phyloP scores from a whole-genome alignment of 2,888 invertebrate genomes.

The Tetragnatha montana region DNA sequence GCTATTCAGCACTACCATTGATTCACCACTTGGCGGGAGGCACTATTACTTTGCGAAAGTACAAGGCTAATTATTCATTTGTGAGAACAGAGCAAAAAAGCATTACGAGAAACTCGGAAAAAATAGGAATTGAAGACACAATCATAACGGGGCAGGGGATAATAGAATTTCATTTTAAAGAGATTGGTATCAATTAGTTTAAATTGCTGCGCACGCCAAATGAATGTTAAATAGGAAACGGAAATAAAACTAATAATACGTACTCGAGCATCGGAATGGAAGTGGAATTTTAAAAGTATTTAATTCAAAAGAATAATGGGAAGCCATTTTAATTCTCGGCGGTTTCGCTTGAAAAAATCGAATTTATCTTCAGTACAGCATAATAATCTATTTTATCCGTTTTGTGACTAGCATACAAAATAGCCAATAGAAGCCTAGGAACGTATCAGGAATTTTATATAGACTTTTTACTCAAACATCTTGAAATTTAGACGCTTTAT shows the following conservation, averaged over 20 bases:
- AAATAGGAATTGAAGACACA: background rate
- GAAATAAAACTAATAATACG: background rate
- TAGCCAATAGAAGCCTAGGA: background rate
- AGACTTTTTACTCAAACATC: too few relatives aligned
- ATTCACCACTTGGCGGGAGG: conserved; percentile 19
- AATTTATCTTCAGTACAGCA: too few relatives aligned
- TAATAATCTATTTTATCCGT: too few relatives aligned
- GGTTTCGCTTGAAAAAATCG: too few relatives aligned
- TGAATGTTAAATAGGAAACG: background rate
- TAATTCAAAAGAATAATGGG: too few relatives aligned
- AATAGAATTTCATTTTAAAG: background rate
- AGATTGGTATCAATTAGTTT: background rate
- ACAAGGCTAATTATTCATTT: background rate
- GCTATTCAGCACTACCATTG: conserved; percentile 10
- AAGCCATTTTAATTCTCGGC: too few relatives aligned
- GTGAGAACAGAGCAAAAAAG: background rate
- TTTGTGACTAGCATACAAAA: background rate
- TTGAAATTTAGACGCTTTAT: too few relatives aligned
- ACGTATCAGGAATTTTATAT: too few relatives aligned
- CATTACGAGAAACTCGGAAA: background rate
- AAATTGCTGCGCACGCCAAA: background rate
- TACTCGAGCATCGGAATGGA: background rate
- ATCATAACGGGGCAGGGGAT: background rate
- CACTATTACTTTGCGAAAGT: background rate
- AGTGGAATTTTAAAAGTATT: too few relatives aligned